Conservation (phyloP, 2,797 vertebrate species). For the Distichodus sexfasciatus region DNA sequence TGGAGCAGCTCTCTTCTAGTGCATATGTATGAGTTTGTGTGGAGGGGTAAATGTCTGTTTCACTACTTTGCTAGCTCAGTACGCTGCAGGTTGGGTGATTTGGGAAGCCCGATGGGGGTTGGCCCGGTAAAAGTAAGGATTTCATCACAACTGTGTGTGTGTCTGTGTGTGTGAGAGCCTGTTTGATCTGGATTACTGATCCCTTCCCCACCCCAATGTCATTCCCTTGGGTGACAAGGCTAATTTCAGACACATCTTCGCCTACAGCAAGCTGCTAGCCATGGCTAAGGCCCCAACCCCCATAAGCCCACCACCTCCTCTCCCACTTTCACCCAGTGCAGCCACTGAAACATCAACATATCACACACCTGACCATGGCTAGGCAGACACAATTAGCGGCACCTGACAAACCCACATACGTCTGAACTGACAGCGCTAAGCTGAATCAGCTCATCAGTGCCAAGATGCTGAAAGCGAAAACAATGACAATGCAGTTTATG, state of each 20-base stretch:
- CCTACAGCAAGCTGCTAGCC: slow-evolving; percentile 69
- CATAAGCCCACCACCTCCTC: slow-evolving; percentile 40
- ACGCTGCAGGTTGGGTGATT: slow-evolving; percentile 7
- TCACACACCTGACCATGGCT: slow-evolving; percentile 60
- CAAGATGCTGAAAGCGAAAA: not conserved
- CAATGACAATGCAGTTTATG: not conserved
- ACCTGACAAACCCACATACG: slow-evolving; percentile 40
- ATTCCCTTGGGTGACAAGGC: slow-evolving; percentile 70
- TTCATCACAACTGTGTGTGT: slow-evolving; percentile 32
- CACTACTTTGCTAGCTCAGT: slow-evolving; percentile 1
- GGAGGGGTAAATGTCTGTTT: not conserved
- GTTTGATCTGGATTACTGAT: slow-evolving; percentile 52
- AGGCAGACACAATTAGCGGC: slow-evolving; percentile 64
- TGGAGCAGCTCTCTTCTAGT: not conserved
- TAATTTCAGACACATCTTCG: slow-evolving; percentile 78
- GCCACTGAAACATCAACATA: slow-evolving; percentile 63
- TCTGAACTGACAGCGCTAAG: slow-evolving; percentile 30
- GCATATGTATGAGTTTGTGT: slow-evolving; percentile 11
- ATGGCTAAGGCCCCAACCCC: slow-evolving; percentile 35
- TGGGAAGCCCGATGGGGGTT: slow-evolving; percentile 2
- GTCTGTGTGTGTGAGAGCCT: slow-evolving; percentile 22
- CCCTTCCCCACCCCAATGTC: slow-evolving; percentile 42
- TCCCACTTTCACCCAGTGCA: slow-evolving; percentile 58
- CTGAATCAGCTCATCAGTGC: slow-evolving; percentile 30
- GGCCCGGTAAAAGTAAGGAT: slow-evolving; percentile 15